Percentiles rank a stretch among this genome's conserved stretches.
Conservation (phyloP, 2,888 invertebrate species). For the Dynastes grantii region DNA sequence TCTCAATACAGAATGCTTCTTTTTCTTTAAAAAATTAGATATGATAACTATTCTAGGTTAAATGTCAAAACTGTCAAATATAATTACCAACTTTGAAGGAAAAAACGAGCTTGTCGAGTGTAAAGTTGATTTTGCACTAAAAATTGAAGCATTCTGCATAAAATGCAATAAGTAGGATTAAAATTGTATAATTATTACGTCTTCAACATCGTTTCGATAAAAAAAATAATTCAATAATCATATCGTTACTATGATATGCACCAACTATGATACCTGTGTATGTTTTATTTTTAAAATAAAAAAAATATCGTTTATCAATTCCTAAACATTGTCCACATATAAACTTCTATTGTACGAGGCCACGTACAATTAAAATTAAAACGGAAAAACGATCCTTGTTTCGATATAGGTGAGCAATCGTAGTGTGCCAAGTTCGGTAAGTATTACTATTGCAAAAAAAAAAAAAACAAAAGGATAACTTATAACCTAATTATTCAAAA, state of each 20-base stretch:
- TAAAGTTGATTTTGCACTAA: too few relatives aligned
- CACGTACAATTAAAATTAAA: slow-evolving; percentile 12
- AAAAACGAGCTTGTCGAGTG: too few relatives aligned
- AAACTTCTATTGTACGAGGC: not conserved
- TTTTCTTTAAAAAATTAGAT: not conserved
- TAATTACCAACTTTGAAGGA: too few relatives aligned
- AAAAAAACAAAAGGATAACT: not conserved
- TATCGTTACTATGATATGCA: slow-evolving; percentile 50
- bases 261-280: slow-evolving; percentile 49
- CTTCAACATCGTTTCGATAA: slow-evolving; percentile 3
- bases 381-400: too few relatives aligned
- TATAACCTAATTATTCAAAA: too few relatives aligned
- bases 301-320: slow-evolving; percentile 36
- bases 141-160: not conserved
- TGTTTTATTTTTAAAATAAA: slow-evolving; percentile 19
- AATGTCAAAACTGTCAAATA: too few relatives aligned
- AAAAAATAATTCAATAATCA: slow-evolving; percentile 38
- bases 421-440: too few relatives aligned
- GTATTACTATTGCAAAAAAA: not conserved
- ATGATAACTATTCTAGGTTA: too few relatives aligned
- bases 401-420: too few relatives aligned
- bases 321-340: slow-evolving; percentile 32
- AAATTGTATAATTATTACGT: not conserved
- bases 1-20: slow-evolving; percentile 46
- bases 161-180: not conserved